Evolutionary conservation across 2,113 vertebrate species (phyloP).

Genomic region (Sakesphorus luctuosus): DNA sequence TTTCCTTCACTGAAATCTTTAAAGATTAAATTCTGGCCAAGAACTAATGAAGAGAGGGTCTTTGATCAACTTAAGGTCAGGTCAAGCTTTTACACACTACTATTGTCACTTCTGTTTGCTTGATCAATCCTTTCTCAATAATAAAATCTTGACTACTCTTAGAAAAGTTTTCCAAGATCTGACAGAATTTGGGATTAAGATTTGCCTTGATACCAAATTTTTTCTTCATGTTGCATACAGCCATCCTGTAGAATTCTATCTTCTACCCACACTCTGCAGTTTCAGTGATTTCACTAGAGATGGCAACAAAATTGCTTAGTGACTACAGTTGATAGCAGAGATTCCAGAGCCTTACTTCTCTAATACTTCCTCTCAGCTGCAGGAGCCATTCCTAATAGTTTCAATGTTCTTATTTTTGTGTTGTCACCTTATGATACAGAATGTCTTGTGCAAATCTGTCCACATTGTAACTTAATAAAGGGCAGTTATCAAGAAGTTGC

Average conservation of each 20-base stretch:
- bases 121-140: background rate
- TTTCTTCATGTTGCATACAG: background rate
- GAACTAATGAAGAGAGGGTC: background rate
- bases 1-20: background rate
- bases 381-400: background rate
- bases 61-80: background rate
- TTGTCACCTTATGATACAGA: background rate
- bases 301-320: background rate
- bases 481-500: background rate
- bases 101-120: background rate
- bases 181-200: background rate
- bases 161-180: background rate
- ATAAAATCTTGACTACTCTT: background rate
- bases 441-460: background rate
- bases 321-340: background rate
- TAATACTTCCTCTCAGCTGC: background rate
- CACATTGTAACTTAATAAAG: background rate
- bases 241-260: background rate
- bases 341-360: background rate
- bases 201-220: background rate
- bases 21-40: background rate
- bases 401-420: background rate
- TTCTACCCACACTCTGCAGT: background rate
- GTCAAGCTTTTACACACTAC: background rate
- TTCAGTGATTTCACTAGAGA: background rate